Base-by-base conservation (phyloP, 2,888 invertebrate genomes). In the Chrysopilus asiliformis region DNA sequence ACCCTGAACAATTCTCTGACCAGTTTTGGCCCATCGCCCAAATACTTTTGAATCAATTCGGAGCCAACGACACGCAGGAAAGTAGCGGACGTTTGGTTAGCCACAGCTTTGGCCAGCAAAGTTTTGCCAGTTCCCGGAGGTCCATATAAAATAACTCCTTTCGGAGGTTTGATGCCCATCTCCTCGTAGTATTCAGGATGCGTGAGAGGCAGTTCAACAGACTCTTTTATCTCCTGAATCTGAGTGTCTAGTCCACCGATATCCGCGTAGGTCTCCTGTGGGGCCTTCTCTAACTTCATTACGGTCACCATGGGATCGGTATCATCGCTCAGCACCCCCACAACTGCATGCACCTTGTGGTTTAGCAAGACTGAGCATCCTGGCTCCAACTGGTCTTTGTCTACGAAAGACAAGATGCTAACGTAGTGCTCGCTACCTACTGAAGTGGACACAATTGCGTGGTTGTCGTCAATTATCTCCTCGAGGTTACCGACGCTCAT, bases 251-350 rank as follows among this genome's bases (percentile, higher is more conserved):
- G 68, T 12, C 94, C 95, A 55, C 95, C 95, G 60, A 97, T 97
- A 65, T 94, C 98, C 10, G 97, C 97, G 59, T 98, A 98, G 0
- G 97, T 98, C 66, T 98, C 98, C 60, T 94, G 95, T 2, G 98
- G 98, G 7, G 98, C 98, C 57, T 99, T 99, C 58, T 99, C 98
- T 30, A 98, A 66, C 62, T 98, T 99, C 98, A 98, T 99, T 2
- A 99, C 98, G 9, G 95, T 97, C 3, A 99, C 98, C 97, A 98
- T 98, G 4, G 98, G 98, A 66, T 99, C 98, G 9, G 95, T 97
- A 57, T 98, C 97, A 66, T 98, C 98, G 16, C 91, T 84, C n/a
- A 97, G 65, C 1, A 97, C 94, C 36, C 98, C 97, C 19, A 98
- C 95, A n/a, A 98, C 95, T 31, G 95, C 94, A 68, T 98, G 95